Conservation (phyloP, 2,888 invertebrate genomes). For the Serripes groenlandicus region DNA sequence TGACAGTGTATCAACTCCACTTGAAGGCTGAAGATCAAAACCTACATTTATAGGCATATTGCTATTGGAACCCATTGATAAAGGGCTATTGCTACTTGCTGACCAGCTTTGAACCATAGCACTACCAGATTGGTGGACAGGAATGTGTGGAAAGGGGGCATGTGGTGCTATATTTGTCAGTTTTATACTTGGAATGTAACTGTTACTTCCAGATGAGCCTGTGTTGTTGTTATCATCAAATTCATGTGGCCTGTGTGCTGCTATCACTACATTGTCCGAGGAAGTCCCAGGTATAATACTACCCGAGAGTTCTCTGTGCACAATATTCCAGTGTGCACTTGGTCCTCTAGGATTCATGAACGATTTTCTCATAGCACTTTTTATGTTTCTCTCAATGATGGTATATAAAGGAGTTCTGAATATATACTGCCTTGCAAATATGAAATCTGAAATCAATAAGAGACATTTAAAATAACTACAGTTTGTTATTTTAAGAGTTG, state of each 20-base stretch:
- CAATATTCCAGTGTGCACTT: slow-evolving; percentile 56
- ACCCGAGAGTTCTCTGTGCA: slow-evolving; percentile 45
- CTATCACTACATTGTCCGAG: slow-evolving; percentile 54
- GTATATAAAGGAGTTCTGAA: slow-evolving; percentile 43
- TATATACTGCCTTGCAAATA: slow-evolving; percentile 33
- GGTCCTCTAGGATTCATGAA: slow-evolving; percentile 25
- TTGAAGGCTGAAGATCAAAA: not conserved
- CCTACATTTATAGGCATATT: not conserved
- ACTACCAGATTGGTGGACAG: not conserved
- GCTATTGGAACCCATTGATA: not conserved
- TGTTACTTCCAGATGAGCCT: slow-evolving; percentile 49
- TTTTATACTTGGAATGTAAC: slow-evolving; percentile 2
- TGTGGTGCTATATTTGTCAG: not conserved
- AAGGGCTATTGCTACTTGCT: slow-evolving; percentile 15
- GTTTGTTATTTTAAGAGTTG: not conserved
- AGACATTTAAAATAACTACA: not conserved
- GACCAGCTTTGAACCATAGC: not conserved
- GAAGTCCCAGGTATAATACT: slow-evolving; percentile 43
- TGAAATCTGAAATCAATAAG: slow-evolving; percentile 56
- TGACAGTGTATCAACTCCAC: not conserved
- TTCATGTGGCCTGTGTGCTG: slow-evolving; percentile 24
- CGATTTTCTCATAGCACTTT: slow-evolving; percentile 29
- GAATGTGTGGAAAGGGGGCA: not conserved
- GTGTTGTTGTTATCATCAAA: slow-evolving; percentile 58
- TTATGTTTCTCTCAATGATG: slow-evolving; percentile 43